phyloP scores from a whole-genome alignment of 2,113 vertebrate species.

The Hippocampus abdominalis region DNA sequence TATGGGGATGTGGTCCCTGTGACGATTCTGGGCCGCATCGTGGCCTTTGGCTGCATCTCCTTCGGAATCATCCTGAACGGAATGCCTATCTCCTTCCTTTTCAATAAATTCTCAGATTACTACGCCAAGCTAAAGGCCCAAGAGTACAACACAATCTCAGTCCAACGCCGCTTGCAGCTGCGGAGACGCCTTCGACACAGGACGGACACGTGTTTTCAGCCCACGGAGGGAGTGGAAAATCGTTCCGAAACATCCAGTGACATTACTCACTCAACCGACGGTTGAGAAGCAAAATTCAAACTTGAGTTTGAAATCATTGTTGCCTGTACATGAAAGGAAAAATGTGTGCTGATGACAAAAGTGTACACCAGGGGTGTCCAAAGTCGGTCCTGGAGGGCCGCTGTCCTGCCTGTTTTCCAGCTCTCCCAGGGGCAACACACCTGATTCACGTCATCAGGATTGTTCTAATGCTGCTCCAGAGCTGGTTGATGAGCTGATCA shows the following conservation, averaged over 20 bases:
- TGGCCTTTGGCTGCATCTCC: slow-evolving; percentile 82
- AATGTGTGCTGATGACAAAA: too few species aligned
- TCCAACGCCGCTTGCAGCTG: slow-evolving; percentile 62
- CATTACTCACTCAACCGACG: neutral
- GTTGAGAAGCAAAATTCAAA: neutral
- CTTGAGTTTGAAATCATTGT: neutral
- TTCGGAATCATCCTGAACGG: slow-evolving; percentile 86
- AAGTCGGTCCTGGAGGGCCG: too few species aligned
- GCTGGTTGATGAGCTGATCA: too few species aligned
- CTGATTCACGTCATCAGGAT: too few species aligned
- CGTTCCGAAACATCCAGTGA: neutral
- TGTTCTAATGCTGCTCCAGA: too few species aligned
- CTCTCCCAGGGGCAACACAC: too few species aligned
- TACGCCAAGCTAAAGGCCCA: slow-evolving; percentile 79
- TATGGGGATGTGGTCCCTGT: slow-evolving; percentile 81
- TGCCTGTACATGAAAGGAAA: slow-evolving; percentile 14
- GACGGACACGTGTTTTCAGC: slow-evolving; percentile 41
- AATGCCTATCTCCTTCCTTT: slow-evolving; percentile 78
- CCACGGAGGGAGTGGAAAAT: slow-evolving; percentile 6
- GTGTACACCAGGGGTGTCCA: too few species aligned
- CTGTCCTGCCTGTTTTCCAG: too few species aligned
- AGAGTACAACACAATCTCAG: slow-evolving; percentile 57
- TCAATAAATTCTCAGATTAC: slow-evolving; percentile 69
- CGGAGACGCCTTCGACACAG: slow-evolving; percentile 60
- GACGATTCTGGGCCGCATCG: slow-evolving; percentile 72